Evolutionary conservation across 2,888 invertebrate species (phyloP), one percentile per base, ranked within the genome.

Genomic region (Pycnomerus fuliginosus): DNA sequence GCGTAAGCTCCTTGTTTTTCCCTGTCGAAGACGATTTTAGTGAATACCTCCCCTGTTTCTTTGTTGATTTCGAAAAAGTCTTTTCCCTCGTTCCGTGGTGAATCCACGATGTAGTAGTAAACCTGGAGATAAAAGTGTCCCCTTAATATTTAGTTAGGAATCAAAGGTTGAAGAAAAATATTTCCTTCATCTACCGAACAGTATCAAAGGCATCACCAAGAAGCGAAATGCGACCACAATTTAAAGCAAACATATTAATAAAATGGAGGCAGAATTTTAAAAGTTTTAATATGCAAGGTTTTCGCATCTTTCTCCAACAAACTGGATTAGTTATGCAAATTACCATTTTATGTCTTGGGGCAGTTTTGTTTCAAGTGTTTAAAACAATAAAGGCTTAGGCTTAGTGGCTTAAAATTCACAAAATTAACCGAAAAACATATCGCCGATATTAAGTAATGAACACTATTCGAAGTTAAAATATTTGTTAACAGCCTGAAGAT

Each of bases 1-100:
- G 97, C 97, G 76, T 97, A 98, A 44, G 96, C 94, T 29, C 91
- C 92, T 71, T 96, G 94, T 79, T 94, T 94, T 76, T 98, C 98
- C 53, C 97, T 84, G 78, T 98, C 98, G 79, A 98, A 98, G 64
- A 93, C 89, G 59, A 90, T 82, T 74, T 92, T 91, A 25, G 96
- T 95, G 76, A 90, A 94, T 68, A 98, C 90, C 74, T 94, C 92
- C 13, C 98, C 98, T 16, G 94, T 91, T 73, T 92, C 87, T 71
- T 88, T 82, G 76, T 97, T 94, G 73, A 98, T 96, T 76, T 93
- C 90, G 76, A 98, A 98, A 77, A 86, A 94, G 72, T 93, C 91
- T 73, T 92, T 91, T 57, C 93, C 94, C 70, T 94, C 93, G 72
- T 93, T 93, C 51, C 91, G 82, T 27, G 87, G 85, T 42, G 93